Base-by-base conservation (phyloP, 2,888 invertebrate species). In the Phymatocera aterrima region DNA sequence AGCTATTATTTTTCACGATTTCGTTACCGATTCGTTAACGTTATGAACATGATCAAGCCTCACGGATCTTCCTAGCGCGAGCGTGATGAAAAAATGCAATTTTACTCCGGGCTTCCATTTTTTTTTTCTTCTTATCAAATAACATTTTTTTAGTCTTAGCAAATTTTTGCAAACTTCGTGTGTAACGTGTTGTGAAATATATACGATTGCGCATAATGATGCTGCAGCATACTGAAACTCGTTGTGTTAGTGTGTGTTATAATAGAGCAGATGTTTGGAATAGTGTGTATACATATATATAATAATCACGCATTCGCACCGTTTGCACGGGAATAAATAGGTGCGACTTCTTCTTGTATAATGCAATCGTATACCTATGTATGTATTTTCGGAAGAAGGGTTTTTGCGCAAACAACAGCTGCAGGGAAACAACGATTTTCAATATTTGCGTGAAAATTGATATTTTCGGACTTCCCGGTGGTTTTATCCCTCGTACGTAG, bases 351-450 rank as follows among this genome's bases (percentile, higher is more conserved):
- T 57, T 21, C 28, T 68, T 68, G 68, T 43, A 68, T 68, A 68
- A 68, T 68, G n/a, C n/a, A 68, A 40, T 46, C 68, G 24, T 46
- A 34, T 43, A 15, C 15, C 24, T 31, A 31, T 31, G 8, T 28
- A 31, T 60, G 2, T 18, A 28, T 24, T 40, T 28, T 15, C 46
- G 46, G 46, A 43, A 51, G 28, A 75, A 28, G 57, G 75, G 75
- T 57, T 75, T 75, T 75, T 75, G 75, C 75, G 75, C 57, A 75
- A 75, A 75, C 75, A 75, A 51, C 75, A 75, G 75, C 75, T 75
- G 75, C 31, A 21, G 18, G 34, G 34, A 21, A 24, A 51, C 51
- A 31, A 37, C 34, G 48, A 15, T 51, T 60, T 54, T 40, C 57
- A 40, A 48, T 75, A 57, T 75, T 75, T 75, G 10, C 75, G 60